Evolutionary conservation across 1,140 invertebrate species (phyloP), one percentile per base, ranked within the genome.

Genomic region (Drosophila mauritiana): DNA sequence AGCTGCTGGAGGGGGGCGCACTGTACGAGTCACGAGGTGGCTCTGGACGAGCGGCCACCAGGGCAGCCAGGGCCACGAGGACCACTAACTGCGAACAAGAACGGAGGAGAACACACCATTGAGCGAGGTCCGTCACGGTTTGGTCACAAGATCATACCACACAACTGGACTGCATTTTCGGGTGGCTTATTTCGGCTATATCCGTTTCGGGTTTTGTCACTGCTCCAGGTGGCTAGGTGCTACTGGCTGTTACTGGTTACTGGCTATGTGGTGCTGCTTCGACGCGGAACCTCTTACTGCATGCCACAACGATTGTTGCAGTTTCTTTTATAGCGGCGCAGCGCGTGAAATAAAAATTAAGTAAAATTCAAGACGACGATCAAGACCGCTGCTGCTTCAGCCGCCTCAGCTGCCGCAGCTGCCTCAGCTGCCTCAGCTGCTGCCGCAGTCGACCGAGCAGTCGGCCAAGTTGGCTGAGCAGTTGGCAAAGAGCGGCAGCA

Each of bases 231-330:
- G 27, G 36, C 40, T 61, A 22, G 45, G 7, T 68, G 45, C 31
- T 49, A 48, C 52, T 70, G 59, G 51, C 31, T 31, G 31, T 74
- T 36, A 51, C 72, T 63, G 48, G 39, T 54, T 17, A 31, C 48
- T 70, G 43, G 17, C 17, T 5, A 13, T 69, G 63, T 79, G 80
- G 49, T 73, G 84, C 62, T 89, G 59, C 83, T 89, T 80, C 49
- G 76, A 89, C 90, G 84, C 90, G 88, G 79, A 83, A 90, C 79
- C 81, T 90, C 84, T 90, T 91, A 89, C 91, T 92, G 91, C 89
- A 91, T 88, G 84, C 76, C 82, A 91, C 84, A 84, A 76, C 73
- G 83, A 78, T 76, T 82, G 77, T 80, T 85, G 80, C 84, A 83
- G 90, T 86, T 91, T 78, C 84, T 91, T 91, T 89, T 91, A 91